Percentiles rank a stretch among this genome's conserved stretches.
phyloP scores from a whole-genome alignment of 2,888 invertebrate species.

The Rhingia campestris region DNA sequence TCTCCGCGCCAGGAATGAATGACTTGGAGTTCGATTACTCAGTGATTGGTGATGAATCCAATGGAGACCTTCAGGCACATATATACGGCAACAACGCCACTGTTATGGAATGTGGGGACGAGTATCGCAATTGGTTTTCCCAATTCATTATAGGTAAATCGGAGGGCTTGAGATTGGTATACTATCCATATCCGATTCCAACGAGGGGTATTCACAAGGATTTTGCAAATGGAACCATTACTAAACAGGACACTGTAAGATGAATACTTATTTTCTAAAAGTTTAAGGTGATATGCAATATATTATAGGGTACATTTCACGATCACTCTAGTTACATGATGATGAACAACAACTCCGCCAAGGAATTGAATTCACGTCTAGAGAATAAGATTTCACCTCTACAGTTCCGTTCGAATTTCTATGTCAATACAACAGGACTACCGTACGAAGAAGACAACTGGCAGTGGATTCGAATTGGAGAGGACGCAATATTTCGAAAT shows the following conservation, averaged over 20 bases:
- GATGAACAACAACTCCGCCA: constrained; percentile 87
- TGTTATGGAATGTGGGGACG: constrained; percentile 89
- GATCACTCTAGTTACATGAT: constrained; percentile 88
- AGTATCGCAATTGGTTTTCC: constrained; percentile 89
- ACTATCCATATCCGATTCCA: constrained; percentile 84
- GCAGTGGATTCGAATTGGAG: constrained; percentile 88
- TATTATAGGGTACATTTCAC: constrained; percentile 84
- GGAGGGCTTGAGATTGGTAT: constrained; percentile 84
- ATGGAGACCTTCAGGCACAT: constrained; percentile 81
- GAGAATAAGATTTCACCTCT: constrained; percentile 83
- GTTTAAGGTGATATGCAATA: neutral
- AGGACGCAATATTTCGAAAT: constrained; percentile 76
- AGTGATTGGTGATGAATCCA: constrained; percentile 77
- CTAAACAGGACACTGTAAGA: constrained; percentile 72
- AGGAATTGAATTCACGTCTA: constrained; percentile 86
- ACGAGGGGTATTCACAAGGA: constrained; percentile 73
- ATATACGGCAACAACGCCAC: constrained; percentile 85
- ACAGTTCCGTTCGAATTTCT: constrained; percentile 88
- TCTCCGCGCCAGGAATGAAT: constrained; percentile 85
- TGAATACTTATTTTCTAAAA: neutral
- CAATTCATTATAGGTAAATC: constrained; percentile 82
- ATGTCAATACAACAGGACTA: constrained; percentile 84
- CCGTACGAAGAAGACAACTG: constrained; percentile 88
- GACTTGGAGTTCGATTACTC: constrained; percentile 82
- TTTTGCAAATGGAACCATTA: constrained; percentile 76